Evolutionary conservation across 2,888 invertebrate genomes (phyloP), one percentile per base, ranked within the genome.

Genomic region (Caenorhabditis zanzibari): DNA sequence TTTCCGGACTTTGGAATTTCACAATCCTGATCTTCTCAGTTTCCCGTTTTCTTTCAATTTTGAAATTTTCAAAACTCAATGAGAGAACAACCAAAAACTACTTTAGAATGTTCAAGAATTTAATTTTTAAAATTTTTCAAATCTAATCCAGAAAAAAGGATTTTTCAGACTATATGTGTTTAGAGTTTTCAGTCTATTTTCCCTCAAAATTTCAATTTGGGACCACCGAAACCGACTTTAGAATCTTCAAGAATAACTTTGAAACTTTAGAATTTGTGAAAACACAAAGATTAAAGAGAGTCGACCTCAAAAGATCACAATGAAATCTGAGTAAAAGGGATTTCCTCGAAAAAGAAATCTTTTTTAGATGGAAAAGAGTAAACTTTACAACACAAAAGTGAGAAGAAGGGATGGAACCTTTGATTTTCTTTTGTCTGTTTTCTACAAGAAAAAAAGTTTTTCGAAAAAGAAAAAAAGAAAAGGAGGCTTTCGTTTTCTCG

Each of bases 351-450:
- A 59, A 35, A 41, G 28, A 41, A 52, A n/a, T 68, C 54, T 68
- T 47, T 47, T 47, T 19, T n/a, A n/a, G n/a, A n/a, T n/a, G 5
- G 14, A 19, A 47, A 47, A 68, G 38, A 41, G 28, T 69, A 38
- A 68, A 66, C 56, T 41, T 54, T 38, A 69, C 54, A 47, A 38
- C 69, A 69, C 19, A 35, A 32, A 32, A 66, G 64, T 22, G 47
- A n/a, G 49, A 64, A 12, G 9, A 35, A 26, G 26, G 9, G 9
- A 52, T 38, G 32, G 49, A 35, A 38, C 54, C 52, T 52, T 49
- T 73, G 41, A 63, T 61, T 61, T 41, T 44, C 54, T 26, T 54
- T 54, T 54, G 10, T 54, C 54, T 26, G 22, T 54, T 54, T 38
- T 10, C 12, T 19, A 10, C n/a, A 54, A 35, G 12, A 16, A 35